Conservation (phyloP, 2,113 vertebrate genomes). For the Geococcyx californianus region DNA sequence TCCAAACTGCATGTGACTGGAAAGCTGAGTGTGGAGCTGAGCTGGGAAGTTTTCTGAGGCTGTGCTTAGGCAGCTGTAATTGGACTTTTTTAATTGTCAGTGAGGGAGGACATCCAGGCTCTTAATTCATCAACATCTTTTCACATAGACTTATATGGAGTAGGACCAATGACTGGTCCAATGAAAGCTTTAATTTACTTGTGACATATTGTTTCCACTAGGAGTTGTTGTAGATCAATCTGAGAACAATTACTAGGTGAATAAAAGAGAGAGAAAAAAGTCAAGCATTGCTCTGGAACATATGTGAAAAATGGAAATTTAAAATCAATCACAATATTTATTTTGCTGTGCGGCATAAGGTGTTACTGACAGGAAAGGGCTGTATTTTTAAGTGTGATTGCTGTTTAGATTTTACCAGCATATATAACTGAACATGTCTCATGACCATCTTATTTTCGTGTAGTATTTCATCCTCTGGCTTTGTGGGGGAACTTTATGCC, state of each 20-base stretch:
- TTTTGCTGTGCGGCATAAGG: neutral
- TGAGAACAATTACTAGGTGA: conserved; percentile 49
- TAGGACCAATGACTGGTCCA: neutral
- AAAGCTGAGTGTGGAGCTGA: neutral
- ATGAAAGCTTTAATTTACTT: conserved; percentile 52
- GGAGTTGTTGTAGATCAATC: conserved; percentile 27
- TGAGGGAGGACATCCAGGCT: neutral
- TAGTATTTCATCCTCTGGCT: conserved; percentile 46
- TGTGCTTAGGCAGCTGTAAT: neutral
- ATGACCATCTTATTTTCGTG: conserved; percentile 25
- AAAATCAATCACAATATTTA: conserved; percentile 29
- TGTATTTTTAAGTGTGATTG: conserved; percentile 14
- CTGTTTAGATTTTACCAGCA: conserved; percentile 3
- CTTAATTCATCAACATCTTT: conserved; percentile 17
- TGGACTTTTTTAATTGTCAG: neutral
- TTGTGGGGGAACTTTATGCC: conserved; percentile 52
- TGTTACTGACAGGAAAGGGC: neutral
- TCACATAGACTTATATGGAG: neutral
- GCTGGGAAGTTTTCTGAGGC: neutral
- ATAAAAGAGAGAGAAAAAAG: neutral
- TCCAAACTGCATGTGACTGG: neutral
- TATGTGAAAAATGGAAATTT: conserved; percentile 14
- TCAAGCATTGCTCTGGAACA: neutral
- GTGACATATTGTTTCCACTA: conserved; percentile 39
- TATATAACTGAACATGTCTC: conserved; percentile 31